Evolutionary conservation across 2,888 invertebrate species (phyloP), one percentile per base, ranked within the genome.

Genomic region (Sphaeridia pumilis): DNA sequence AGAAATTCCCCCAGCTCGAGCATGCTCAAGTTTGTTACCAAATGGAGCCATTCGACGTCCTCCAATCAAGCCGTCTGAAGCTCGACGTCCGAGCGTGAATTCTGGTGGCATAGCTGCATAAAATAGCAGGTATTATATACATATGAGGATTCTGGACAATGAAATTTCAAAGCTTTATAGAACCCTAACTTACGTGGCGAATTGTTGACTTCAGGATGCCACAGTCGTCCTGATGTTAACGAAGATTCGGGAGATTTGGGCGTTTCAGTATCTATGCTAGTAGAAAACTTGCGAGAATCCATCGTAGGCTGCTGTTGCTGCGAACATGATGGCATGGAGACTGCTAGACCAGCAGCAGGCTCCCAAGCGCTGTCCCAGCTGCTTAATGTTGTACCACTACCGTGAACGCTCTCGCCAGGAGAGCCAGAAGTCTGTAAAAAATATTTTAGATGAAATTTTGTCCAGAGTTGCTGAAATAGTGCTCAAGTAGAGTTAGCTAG

Each of bases 41-140:
- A 64, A 64, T 17, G 55, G 58, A 28, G 52, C 55, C n/a, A 60
- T 36, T 41, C 58, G 56, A 7, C 60, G 59, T 17, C 72, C 59
- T 17, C 61, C 85, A 25, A 92, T 87, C 41, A 92, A 73, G 4
- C 92, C 92, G 68, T 93, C 93, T 65, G 90, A 92, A 1, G 93
- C 93, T 54, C 93, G 77, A 47, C 87, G 76, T 10, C 76, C 75
- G 66, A 75, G 74, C 49, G 78, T 72, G 70, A 89, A 89, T 70
- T 87, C 86, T 7, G 88, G 84, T 0, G 90, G 89, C 54, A 87
- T 87, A 57, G 85, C 73, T 17, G 82, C 27, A 42, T 22, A 21
- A 5, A 20, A 3, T 4, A 10, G 14, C 14, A 10, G 31, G 7
- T 31, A 31, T 14, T 14, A 31, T 31, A 31, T 14, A 31, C 7